Base-by-base conservation (phyloP, 2,888 invertebrate genomes). In the Hypselothyrea guttata region DNA sequence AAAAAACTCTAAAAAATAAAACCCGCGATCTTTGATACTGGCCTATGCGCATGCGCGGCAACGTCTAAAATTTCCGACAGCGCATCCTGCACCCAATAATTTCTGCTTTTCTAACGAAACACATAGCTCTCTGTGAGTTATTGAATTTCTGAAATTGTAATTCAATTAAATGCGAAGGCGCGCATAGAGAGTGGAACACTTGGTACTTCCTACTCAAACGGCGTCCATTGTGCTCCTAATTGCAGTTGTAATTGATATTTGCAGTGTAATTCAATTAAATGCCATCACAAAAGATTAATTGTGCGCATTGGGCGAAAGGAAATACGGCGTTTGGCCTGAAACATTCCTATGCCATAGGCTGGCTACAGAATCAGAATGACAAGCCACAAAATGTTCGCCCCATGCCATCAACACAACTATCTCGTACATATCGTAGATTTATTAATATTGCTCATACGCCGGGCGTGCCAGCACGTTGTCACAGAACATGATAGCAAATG, bases 231-330 rank as follows among this genome's bases (percentile, higher is more conserved):
- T 76, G 16, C 62, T 35, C 42, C 61, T 78, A 75, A 83, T 84
- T 73, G 81, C 71, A 71, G 68, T 73, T 77, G 79, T 77, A 81
- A 83, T 84, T 83, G 82, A 82, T 84, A 84, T 77, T 68, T 82
- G 61, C 47, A 22, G 49, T 56, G 44, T 66, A 71, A 76, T 73
- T 75, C 75, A 84, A 82, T 84, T 83, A 76, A 81, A 63, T 71
- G 67, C 62, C 40, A 22, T 42, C 7, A 83, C 84, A 84, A 84
- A 72, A 75, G 77, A 77, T 79, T 74, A 81, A 83, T 84, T 79
- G 79, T 65, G 62, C 75, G 71, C 77, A 83, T 84, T 79, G 79
- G 63, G 62, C 75, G 71, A 71, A 7, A 7, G 44, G 55, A 37
- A 56, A 58, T 47, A 40, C 53, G 49, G 46, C 41, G 48, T 28